Conservation (phyloP, 2,113 vertebrate species). For the Ivindomyrus marchei region DNA sequence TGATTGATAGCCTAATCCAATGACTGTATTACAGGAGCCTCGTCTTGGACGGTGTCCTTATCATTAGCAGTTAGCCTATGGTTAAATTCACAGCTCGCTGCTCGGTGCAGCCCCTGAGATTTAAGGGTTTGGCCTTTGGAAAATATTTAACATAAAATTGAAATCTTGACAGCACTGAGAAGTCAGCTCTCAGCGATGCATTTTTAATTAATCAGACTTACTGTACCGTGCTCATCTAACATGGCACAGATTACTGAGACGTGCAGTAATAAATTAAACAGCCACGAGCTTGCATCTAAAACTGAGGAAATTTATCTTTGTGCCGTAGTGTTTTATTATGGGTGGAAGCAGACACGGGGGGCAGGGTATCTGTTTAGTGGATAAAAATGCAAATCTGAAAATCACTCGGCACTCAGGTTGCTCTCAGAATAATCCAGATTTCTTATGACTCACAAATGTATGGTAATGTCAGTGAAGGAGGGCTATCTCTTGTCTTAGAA, state of each 20-base stretch:
- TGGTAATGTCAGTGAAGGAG: conserved; percentile 18
- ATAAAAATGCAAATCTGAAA: conserved; percentile 37
- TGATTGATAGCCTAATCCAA: conserved; percentile 86
- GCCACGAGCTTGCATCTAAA: conserved; percentile 48
- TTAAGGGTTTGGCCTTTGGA: conserved; percentile 85
- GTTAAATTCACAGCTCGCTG: conserved; percentile 83
- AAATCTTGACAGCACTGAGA: conserved; percentile 80
- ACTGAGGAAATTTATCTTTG: conserved; percentile 28
- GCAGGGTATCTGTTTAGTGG: conserved; percentile 24
- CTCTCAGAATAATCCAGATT: conserved; percentile 17
- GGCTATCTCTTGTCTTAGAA: background rate
- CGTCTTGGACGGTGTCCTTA: conserved; percentile 73
- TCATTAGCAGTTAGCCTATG: conserved; percentile 88
- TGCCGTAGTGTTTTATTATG: conserved; percentile 16
- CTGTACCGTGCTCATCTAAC: conserved; percentile 64
- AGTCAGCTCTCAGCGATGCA: conserved; percentile 67
- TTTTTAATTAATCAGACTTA: conserved; percentile 80
- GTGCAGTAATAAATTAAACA: conserved; percentile 67
- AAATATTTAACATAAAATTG: conserved; percentile 90
- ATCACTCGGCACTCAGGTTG: background rate
- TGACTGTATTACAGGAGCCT: conserved; percentile 75
- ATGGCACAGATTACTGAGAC: conserved; percentile 59
- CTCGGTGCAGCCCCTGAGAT: conserved; percentile 79
- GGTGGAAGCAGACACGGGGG: background rate
- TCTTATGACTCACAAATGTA: conserved; percentile 28